phyloP scores from a whole-genome alignment of 2,797 vertebrate genomes.

The Tolypeutes matacus region DNA sequence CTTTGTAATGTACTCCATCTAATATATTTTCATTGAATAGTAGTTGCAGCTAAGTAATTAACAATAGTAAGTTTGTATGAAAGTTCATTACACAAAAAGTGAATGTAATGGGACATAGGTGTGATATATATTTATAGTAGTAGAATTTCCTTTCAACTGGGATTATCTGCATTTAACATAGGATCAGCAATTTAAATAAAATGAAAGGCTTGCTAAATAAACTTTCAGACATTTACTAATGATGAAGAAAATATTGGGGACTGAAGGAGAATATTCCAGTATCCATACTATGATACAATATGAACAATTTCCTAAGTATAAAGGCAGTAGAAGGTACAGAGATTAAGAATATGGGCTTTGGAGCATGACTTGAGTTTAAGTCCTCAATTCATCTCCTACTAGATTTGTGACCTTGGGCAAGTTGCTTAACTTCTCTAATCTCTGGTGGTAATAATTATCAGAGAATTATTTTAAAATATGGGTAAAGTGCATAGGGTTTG shows the following conservation, averaged over 20 bases:
- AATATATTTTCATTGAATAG: neutral
- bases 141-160: neutral
- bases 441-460: neutral
- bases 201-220: neutral
- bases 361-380: neutral
- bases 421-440: neutral
- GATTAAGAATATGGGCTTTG: neutral
- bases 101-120: neutral
- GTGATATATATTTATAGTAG: neutral
- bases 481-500: neutral
- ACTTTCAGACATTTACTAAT: neutral
- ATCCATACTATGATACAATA: fast-evolving
- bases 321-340: neutral
- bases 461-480: neutral
- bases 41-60: constrained; percentile 15
- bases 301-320: neutral
- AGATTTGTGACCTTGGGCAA: neutral
- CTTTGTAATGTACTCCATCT: neutral
- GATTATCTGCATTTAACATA: neutral
- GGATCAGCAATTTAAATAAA: constrained; percentile 1
- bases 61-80: constrained; percentile 31
- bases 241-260: neutral
- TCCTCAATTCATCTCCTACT: neutral
- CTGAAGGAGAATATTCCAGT: no score
- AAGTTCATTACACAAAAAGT: neutral